Base-by-base conservation (phyloP, 1,140 invertebrate species). In the Drosophila bocki region DNA sequence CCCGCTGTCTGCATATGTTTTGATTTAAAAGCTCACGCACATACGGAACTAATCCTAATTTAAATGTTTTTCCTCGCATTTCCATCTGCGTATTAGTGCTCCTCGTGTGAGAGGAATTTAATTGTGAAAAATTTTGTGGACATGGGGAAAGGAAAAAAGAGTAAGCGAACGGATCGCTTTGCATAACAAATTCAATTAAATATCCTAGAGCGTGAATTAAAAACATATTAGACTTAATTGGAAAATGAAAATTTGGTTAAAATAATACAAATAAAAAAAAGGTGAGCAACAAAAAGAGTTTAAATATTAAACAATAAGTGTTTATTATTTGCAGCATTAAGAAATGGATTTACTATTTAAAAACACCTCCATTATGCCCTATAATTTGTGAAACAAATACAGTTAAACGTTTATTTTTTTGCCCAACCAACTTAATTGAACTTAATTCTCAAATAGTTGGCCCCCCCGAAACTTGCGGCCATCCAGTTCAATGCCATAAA, bases 141-240 rank as follows among this genome's bases (percentile, higher is more conserved):
- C 7, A 9, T 26, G 33, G 35, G 56, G 33, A 60, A 76, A 62
- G 39, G 60, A 50, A 45, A 33, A 17, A 41, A 37, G 50, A 51
- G 35, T 13, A 15, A 11, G 29, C 48, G 6, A 50, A 50, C 15
- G 29, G 29, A 80, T 42, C 50, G 62, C 50, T 88, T 78, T 80
- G 84, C 84, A 84, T 79, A 81, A 75, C 59, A 81, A 83, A 87
- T 80, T 84, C 64, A 84, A 88, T 88, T 84, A 75, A 84, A 75
- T 75, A 56, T 15, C 48, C 56, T 54, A 62, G 62, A 60, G 42
- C 67, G 37, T 35, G 56, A 53, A 87, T 87, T 83, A 80, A 77
- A 87, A 88, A 51, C 63, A 59, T 69, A 80, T 88, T 78, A 65
- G 60, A 61, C 61, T 45, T 90, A 88, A 88, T 80, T 78, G 69